These are phyloP conservation scores for Asbolus verrucosus DNA, from an alignment of 1,140 invertebrate genomes.

Conservation along the genomic window DNA sequence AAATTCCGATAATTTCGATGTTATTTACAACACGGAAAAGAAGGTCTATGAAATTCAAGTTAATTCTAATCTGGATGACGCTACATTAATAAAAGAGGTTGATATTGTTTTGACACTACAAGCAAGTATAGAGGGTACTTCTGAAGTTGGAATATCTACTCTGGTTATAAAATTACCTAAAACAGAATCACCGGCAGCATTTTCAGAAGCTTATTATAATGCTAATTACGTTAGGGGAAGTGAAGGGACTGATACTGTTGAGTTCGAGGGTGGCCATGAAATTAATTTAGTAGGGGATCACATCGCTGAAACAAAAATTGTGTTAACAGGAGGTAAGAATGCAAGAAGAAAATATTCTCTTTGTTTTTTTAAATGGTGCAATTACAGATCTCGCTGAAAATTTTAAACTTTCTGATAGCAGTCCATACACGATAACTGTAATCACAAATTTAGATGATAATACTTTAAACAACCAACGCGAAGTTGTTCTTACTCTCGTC, in stretches of 20 bases:
- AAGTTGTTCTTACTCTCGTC: background rate
- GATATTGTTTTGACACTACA: conserved; percentile 9
- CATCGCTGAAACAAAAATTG: background rate
- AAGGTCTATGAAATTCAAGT: background rate
- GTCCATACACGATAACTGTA: background rate
- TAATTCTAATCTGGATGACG: background rate
- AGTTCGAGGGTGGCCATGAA: background rate
- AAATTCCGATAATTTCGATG: background rate
- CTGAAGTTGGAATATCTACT: conserved; percentile 37
- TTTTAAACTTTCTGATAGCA: background rate
- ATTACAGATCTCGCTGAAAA: background rate
- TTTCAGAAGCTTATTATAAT: background rate
- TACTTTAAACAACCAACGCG: background rate
- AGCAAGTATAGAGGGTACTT: background rate
- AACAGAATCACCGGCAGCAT: background rate
- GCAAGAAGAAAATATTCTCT: background rate
- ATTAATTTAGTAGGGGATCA: background rate
- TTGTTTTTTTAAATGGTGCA: background rate
- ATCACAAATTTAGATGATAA: background rate
- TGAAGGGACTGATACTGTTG: background rate
- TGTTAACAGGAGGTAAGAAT: conserved; percentile 3
- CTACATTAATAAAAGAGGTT: background rate
- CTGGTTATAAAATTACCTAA: conserved; percentile 29
- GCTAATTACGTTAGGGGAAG: background rate
- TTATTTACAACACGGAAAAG: background rate